phyloP scores from a whole-genome alignment of 2,113 vertebrate species.

The Sinocyclocheilus anophthalmus region DNA sequence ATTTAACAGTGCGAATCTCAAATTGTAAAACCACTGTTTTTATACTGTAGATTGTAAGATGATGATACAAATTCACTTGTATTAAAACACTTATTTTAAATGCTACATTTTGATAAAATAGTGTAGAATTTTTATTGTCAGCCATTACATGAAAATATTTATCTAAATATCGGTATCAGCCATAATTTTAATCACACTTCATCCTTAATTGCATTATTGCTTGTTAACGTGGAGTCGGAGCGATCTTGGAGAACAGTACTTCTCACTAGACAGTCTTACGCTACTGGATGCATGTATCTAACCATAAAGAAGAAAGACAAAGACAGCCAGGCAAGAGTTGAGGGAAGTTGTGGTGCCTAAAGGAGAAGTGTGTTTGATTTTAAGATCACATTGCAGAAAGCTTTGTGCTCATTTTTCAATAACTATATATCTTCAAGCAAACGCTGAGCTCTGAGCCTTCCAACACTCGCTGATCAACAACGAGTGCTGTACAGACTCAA shows the following conservation, averaged over 20 bases:
- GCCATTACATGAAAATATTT: neutral
- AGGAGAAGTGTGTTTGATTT: neutral
- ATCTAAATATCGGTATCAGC: neutral
- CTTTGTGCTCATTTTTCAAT: neutral
- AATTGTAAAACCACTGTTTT: neutral
- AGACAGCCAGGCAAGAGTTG: neutral
- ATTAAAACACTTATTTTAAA: neutral
- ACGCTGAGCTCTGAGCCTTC: neutral
- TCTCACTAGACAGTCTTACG: neutral
- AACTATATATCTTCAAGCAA: neutral
- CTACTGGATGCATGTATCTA: neutral
- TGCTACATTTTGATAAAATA: neutral
- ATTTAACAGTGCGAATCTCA: neutral
- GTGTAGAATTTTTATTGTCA: neutral
- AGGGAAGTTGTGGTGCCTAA: neutral
- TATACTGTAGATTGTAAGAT: neutral
- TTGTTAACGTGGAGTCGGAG: too few species aligned
- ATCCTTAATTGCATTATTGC: neutral
- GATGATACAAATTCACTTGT: neutral
- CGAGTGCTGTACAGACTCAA: neutral
- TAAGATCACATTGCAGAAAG: neutral
- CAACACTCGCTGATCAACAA: neutral
- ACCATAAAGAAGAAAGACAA: neutral
- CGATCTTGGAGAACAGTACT: neutral
- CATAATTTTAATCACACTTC: neutral